Evolutionary conservation across 1,140 invertebrate species (phyloP).

Genomic region (Platorchestia sp.): DNA sequence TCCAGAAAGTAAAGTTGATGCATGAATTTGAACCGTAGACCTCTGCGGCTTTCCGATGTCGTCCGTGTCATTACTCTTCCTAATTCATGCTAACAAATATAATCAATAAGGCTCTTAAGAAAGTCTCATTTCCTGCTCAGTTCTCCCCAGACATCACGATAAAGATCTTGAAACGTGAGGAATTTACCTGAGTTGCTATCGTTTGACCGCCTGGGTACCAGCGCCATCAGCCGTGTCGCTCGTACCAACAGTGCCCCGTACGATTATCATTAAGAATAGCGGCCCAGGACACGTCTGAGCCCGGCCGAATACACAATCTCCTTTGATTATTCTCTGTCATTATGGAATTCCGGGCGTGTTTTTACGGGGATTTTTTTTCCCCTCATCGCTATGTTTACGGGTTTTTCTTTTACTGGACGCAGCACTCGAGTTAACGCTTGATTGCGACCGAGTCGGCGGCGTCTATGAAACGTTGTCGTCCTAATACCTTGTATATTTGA

Average conservation of each 20-base stretch:
- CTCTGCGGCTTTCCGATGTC: constrained; percentile 1
- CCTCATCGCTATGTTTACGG: background rate
- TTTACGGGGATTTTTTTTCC: constrained; percentile 8
- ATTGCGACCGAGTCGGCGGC: constrained; percentile 47
- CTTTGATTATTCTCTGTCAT: constrained; percentile 54
- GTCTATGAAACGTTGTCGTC: constrained; percentile 43
- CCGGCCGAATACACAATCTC: background rate
- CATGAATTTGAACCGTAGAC: background rate
- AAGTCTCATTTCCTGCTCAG: constrained; percentile 37
- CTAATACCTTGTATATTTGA: constrained; percentile 34
- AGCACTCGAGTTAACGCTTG: constrained; percentile 25
- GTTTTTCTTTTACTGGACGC: constrained; percentile 32
- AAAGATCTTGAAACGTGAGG: constrained; percentile 53
- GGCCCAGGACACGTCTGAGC: background rate
- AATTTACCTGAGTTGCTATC: constrained; percentile 40
- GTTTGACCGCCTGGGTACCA: constrained; percentile 5
- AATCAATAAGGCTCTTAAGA: constrained; percentile 52
- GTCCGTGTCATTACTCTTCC: constrained; percentile 1
- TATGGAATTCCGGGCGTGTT: constrained; percentile 55
- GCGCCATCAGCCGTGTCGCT: background rate
- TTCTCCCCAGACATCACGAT: constrained; percentile 42
- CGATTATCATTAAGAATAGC: background rate
- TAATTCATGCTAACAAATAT: constrained; percentile 52
- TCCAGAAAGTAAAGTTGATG: background rate
- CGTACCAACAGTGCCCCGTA: background rate